These are phyloP conservation scores for Polypterus senegalus DNA, from an alignment of 2,113 vertebrate genomes.

Conservation along the genomic window DNA sequence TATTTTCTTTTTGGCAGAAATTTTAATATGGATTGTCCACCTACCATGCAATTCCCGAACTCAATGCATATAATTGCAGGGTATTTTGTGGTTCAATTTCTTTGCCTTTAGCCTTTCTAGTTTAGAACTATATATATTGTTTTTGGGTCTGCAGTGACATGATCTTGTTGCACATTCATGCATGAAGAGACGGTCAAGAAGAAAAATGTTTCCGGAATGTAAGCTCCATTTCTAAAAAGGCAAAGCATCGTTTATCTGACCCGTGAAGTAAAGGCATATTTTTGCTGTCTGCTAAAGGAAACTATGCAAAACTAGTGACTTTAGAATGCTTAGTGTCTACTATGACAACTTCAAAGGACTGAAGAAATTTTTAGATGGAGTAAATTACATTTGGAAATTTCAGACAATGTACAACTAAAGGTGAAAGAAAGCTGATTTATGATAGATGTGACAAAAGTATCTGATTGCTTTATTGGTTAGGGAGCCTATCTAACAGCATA, in stretches of 20 bases:
- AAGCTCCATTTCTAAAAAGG: too few species aligned
- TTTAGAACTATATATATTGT: not conserved
- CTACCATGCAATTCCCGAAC: not conserved
- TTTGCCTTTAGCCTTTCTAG: not conserved
- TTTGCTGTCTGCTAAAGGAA: slow-evolving; percentile 9
- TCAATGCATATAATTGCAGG: not conserved
- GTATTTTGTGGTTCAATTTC: not conserved
- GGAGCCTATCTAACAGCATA: too few species aligned
- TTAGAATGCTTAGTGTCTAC: too few species aligned
- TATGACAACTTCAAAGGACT: slow-evolving; percentile 22
- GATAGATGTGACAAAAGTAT: slow-evolving; percentile 13
- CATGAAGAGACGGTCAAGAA: not conserved
- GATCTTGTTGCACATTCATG: not conserved
- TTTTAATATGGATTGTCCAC: not conserved
- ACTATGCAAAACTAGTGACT: slow-evolving; percentile 24
- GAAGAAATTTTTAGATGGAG: slow-evolving; percentile 23
- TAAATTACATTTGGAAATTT: slow-evolving; percentile 30
- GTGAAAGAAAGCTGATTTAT: slow-evolving; percentile 38
- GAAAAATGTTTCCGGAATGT: too few species aligned
- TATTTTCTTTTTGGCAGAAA: not conserved
- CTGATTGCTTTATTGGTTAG: not conserved
- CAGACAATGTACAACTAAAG: slow-evolving; percentile 23
- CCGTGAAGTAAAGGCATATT: too few species aligned
- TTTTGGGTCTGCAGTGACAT: not conserved
- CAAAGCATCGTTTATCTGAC: too few species aligned